Evolutionary conservation across 1,140 invertebrate species (phyloP), one percentile per base, ranked within the genome.

Genomic region (Brachionus angularis): DNA sequence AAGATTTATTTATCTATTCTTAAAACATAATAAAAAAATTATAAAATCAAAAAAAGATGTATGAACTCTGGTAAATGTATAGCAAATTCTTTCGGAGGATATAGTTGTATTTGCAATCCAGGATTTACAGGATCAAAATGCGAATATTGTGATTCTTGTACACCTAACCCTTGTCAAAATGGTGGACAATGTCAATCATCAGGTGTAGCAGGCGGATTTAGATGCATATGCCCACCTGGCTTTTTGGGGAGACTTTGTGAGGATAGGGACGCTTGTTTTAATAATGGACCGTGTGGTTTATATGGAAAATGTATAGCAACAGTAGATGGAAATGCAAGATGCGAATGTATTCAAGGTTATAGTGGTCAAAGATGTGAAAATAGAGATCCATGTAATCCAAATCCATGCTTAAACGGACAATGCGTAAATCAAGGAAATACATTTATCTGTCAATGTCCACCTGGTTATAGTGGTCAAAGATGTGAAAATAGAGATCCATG

Each of bases 201-300:
- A 0, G 74, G 75, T 10, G 62, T 70, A 39, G 39, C 49, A 0
- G 72, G 73, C 14, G 75, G 73, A 18, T 79, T 77, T 71, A 73
- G 76, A 72, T 79, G 78, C 36, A 72, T 72, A 10, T 79, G 78
- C 72, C 75, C 73, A 5, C 72, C 75, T 72, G 78, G 78, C 75
- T 76, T 73, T 73, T 52, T 49, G 1, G 67, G 67, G 3, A 34
- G 49, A 36, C 52, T 50, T 18, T 71, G 67, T 18, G 67, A 71
- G 44, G 49, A 71, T 8, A 23, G 67, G 31, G 46, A 71, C 23
- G 33, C 67, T 21, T 67, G 62, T 31, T 5, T 47, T 0, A 67
- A 67, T 29, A 67, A 67, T 29, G 62, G 62, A 0, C 62, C 25
- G 0, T 67, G 62, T 47, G 62, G 62, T 16, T 33, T 36, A n/a